Evolutionary conservation across 1,140 invertebrate genomes (phyloP).

Genomic region (Neodiprion lecontei): DNA sequence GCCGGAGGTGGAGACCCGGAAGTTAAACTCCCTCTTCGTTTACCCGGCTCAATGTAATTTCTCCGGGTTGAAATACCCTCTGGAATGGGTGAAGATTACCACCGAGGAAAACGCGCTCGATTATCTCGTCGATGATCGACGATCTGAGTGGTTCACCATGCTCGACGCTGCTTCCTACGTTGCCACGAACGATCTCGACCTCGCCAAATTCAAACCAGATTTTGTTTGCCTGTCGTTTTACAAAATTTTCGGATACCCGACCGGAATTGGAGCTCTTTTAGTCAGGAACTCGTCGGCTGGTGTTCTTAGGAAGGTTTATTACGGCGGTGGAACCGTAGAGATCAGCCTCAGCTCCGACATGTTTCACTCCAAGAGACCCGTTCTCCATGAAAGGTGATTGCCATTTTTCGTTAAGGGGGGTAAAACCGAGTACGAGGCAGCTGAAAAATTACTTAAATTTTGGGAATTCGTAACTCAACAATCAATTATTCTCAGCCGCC

Average conservation of each 20-base stretch:
- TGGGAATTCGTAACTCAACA: too few species aligned
- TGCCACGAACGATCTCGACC: constrained; percentile 80
- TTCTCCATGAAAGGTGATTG: constrained; percentile 74
- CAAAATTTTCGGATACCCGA: constrained; percentile 98
- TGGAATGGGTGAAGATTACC: constrained; percentile 74
- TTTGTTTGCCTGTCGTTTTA: constrained; percentile 95
- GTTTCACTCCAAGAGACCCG: constrained; percentile 72
- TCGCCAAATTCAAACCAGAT: constrained; percentile 78
- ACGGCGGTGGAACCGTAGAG: constrained; percentile 91
- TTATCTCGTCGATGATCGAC: constrained; percentile 42
- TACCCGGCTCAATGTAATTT: constrained; percentile 96
- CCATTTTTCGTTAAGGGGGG: not conserved
- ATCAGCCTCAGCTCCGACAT: constrained; percentile 75
- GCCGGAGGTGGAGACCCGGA: constrained; percentile 34
- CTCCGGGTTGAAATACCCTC: constrained; percentile 87
- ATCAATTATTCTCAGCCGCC: too few species aligned
- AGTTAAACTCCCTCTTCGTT: constrained; percentile 76
- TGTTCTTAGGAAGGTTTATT: constrained; percentile 79
- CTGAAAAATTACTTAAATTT: not conserved
- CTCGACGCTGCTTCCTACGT: constrained; percentile 88
- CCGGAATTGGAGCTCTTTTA: constrained; percentile 88
- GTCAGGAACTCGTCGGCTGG: constrained; percentile 73
- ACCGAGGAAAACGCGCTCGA: constrained; percentile 68
- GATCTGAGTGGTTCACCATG: constrained; percentile 77
- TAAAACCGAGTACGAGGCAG: too few species aligned